Base-by-base conservation (phyloP, 1,140 invertebrate genomes). In the Pseudomyrmex pallidus region DNA sequence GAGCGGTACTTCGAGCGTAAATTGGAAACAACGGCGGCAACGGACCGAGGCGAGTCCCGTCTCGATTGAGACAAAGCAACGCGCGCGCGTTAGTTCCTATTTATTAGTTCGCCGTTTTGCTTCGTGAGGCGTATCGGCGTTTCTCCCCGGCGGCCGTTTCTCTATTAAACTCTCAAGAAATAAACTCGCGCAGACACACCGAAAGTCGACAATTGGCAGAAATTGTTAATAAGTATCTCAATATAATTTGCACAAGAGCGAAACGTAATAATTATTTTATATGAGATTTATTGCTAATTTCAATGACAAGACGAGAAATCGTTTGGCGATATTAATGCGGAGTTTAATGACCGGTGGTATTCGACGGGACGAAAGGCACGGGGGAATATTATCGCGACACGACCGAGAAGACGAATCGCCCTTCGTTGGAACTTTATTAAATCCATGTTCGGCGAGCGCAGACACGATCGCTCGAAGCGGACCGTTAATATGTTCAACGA, bases 11-110 rank as follows among this genome's bases (percentile, higher is more conserved):
- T 91, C 84, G 89, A 92, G 92, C 92, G 90, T 93, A 92, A 93
- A 92, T 92, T 93, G 92, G 90, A 93, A 93, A 93, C 91, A 93
- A 94, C 92, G 92, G 89, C 91, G 87, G 90, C 90, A 93, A 92
- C 91, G 92, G 90, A 91, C 90, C 91, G 85, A 87, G 74, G 15
- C 87, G 90, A 92, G 88, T 93, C 90, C 91, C 91, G 90, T 90
- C 90, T 92, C 91, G 91, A 93, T 93, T 93, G 87, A 91, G 92
- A 92, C 91, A 92, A 93, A 93, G 78, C 52, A 90, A 92, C 89
- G 35, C 35, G 35, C 35, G 35, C 35, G 35, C 35, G 89, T 91
- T 90, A 89, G 84, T 90, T 92, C 88, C 82, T 91, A 88, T 91
- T 92, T 93, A 93, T 93, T 91, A 93, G 90, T 91, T 90, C 87